Base-by-base conservation (phyloP, 2,888 invertebrate species). In the Hydriomena furcata region DNA sequence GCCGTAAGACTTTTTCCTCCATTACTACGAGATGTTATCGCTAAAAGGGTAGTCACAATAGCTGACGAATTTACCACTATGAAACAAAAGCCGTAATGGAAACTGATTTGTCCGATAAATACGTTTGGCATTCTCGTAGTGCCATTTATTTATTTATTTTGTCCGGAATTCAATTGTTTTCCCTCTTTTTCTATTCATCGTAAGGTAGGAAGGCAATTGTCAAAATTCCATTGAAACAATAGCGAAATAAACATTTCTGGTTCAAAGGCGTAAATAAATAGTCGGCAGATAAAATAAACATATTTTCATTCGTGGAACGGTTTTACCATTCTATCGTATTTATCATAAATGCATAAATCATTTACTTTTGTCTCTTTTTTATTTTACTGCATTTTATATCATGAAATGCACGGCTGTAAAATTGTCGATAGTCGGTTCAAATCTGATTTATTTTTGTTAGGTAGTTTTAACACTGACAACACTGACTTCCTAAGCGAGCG, bases 31-130 rank as follows among this genome's bases (percentile, higher is more conserved):
- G 51, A 55, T 58, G 49, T 48, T 54, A 60, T 55, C 53, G 25
- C 47, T 49, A 27, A 58, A 56, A 55, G 57, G 60, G 58, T 55
- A 49, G 42, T 38, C 10, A 49, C 38, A 52, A 55, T 49, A 46
- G 28, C 47, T 54, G 58, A 58, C 43, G 46, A 51, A 47, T 58
- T 51, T 46, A 46, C 30, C 50, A 23, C 52, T 21, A 32, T 7
- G 27, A 28, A 46, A 45, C 25, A 31, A 31, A 24, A 30, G 30
- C 23, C 13, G 13, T 17, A 30, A 31, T 35, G 10, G 27, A 17
- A 31, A 31, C 24, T 31, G 31, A 28, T 41, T 44, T 28, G 35
- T 10, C 20, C 8, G 30, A 37, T 31, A 31, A 25, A 17, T 21
- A 31, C 23, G 27, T 35, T 35, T 5, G 32, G 7, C 17, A 5